phyloP scores from a whole-genome alignment of 2,797 vertebrate genomes.

The Cossypha heuglini region DNA sequence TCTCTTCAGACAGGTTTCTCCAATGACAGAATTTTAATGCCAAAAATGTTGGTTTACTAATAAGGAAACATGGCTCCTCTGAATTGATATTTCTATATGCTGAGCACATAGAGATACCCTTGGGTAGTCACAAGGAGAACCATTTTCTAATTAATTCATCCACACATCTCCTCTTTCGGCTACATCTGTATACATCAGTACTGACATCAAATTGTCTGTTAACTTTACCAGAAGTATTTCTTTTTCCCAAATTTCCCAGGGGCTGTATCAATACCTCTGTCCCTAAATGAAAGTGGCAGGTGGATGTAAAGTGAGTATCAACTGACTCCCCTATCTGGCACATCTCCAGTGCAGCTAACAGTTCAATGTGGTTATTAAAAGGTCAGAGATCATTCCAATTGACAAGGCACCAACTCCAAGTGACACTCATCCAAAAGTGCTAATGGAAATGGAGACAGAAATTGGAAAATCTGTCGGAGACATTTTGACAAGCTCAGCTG shows the following conservation, averaged over 20 bases:
- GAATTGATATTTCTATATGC: background rate
- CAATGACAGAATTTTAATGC: background rate
- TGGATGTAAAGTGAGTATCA: background rate
- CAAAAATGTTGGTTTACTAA: background rate
- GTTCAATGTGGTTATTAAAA: constrained; percentile 49
- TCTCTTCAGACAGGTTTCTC: constrained; percentile 34
- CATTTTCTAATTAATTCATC: constrained; percentile 68
- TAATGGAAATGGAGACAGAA: constrained; percentile 59
- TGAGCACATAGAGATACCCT: background rate
- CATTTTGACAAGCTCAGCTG: constrained; percentile 42
- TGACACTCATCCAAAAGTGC: constrained; percentile 51
- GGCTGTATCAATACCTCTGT: constrained; percentile 20
- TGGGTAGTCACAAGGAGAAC: constrained; percentile 24
- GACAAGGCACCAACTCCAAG: constrained; percentile 29
- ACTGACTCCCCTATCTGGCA: background rate
- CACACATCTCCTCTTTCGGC: background rate
- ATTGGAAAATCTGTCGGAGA: constrained; percentile 44
- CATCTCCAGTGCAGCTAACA: background rate
- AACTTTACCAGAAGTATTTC: constrained; percentile 65
- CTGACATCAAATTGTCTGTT: constrained; percentile 53
- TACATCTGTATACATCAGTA: constrained; percentile 43
- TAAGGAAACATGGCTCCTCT: background rate
- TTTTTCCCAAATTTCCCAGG: constrained; percentile 39
- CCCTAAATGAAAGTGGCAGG: constrained; percentile 59
- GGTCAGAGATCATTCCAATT: constrained; percentile 22